These are phyloP conservation scores for Triplophysa tibetana DNA, from an alignment of 2,113 vertebrate species.

Conservation along the genomic window DNA sequence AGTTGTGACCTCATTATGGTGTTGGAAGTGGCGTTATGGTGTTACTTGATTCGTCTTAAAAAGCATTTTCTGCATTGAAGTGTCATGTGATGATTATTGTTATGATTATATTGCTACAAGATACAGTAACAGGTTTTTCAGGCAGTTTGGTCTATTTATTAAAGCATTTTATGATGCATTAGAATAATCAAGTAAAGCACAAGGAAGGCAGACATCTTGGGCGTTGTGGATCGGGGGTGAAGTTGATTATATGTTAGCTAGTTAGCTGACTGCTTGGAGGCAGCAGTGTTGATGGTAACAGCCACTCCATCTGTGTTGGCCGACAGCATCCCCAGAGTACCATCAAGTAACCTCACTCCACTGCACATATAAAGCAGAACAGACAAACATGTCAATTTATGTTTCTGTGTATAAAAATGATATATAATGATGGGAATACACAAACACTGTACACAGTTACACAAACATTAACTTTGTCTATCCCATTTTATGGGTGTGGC, in stretches of 20 bases:
- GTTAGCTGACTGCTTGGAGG: constrained; percentile 29
- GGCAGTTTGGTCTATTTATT: neutral
- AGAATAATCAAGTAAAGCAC: neutral
- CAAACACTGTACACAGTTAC: no score
- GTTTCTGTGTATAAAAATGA: no score
- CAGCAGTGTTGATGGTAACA: constrained; percentile 14
- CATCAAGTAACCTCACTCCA: neutral
- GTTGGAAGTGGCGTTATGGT: neutral
- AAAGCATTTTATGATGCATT: neutral
- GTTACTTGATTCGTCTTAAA: neutral
- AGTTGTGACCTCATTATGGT: neutral
- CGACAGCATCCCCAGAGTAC: neutral
- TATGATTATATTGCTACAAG: neutral
- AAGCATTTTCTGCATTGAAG: neutral
- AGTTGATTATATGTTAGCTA: constrained; percentile 35
- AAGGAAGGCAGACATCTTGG: neutral
- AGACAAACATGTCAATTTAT: neutral
- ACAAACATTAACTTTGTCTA: no score
- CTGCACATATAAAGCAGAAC: neutral
- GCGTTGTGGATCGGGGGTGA: neutral
- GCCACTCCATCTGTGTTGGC: constrained; percentile 22
- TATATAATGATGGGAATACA: no score
- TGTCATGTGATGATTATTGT: neutral
- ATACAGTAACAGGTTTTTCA: neutral
- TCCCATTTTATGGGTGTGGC: no score